A percentile compares a stretch with the other conserved stretches of the same genome.
These are phyloP conservation scores for Amphipoea oculea DNA, from an alignment of 2,888 invertebrate species.

Conservation along the genomic window DNA sequence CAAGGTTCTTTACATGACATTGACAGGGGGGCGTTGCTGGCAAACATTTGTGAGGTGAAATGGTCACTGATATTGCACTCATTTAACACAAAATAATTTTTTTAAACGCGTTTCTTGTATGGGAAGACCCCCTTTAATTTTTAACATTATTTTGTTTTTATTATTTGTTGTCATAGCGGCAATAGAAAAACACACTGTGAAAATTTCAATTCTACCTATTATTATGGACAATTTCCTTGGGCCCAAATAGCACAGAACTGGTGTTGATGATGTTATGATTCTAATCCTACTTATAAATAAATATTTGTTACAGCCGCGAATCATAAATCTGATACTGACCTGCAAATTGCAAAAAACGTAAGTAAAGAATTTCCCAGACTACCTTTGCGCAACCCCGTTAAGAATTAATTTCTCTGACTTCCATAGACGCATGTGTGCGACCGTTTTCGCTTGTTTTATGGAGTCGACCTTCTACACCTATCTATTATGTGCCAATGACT, in stretches of 20 bases:
- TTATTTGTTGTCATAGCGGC: neutral
- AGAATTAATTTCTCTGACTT: neutral
- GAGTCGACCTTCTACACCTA: neutral
- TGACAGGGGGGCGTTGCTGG: neutral
- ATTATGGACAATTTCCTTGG: neutral
- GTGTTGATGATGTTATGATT: neutral
- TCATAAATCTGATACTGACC: neutral
- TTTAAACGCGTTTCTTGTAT: neutral
- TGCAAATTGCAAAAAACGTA: neutral
- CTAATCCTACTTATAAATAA: neutral
- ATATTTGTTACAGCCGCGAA: neutral
- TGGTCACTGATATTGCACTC: neutral
- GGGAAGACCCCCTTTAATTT: neutral
- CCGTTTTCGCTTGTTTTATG: neutral
- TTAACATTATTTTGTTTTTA: neutral
- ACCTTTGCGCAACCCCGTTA: neutral
- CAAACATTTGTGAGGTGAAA: neutral
- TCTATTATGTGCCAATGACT: constrained; percentile 11
- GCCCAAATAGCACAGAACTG: neutral
- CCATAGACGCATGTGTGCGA: neutral
- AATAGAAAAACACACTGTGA: neutral
- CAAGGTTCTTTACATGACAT: neutral
- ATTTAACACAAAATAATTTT: neutral
- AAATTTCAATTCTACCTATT: neutral
- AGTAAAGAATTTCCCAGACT: neutral